Percentiles rank a stretch among this genome's conserved stretches.
phyloP scores from a whole-genome alignment of 1,140 invertebrate species.

The Aphidius ervi region DNA sequence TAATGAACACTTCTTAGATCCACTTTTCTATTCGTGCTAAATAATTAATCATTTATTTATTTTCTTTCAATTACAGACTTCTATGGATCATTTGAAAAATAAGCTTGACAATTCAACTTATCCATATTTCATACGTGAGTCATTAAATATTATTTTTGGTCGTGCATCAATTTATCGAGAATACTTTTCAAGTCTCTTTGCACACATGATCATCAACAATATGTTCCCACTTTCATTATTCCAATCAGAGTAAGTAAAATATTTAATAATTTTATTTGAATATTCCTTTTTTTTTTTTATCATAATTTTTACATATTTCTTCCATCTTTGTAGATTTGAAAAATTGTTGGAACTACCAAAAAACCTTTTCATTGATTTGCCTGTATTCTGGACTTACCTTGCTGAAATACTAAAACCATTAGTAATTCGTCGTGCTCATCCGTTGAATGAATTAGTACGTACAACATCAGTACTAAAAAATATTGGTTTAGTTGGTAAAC shows the following conservation, averaged over 20 bases:
- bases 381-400: slow-evolving; percentile 68
- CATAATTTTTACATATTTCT: neutral
- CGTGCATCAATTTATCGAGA: slow-evolving; percentile 21
- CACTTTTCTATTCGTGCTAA: slow-evolving; percentile 3
- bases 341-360: slow-evolving; percentile 57
- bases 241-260: slow-evolving; percentile 32
- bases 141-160: slow-evolving; percentile 32
- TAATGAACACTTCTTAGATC: slow-evolving; percentile 47
- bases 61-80: slow-evolving; percentile 15
- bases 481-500: slow-evolving; percentile 46
- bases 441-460: slow-evolving; percentile 49
- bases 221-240: slow-evolving; percentile 27
- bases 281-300: neutral
- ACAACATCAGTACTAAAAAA: slow-evolving; percentile 38
- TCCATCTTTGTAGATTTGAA: slow-evolving; percentile 44
- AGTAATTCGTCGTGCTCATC: slow-evolving; percentile 48
- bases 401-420: slow-evolving; percentile 59
- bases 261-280: slow-evolving; percentile 17
- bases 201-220: slow-evolving; percentile 26
- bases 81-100: slow-evolving; percentile 20
- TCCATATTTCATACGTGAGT: slow-evolving; percentile 28
- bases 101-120: slow-evolving; percentile 23
- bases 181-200: slow-evolving; percentile 27
- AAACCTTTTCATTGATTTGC: slow-evolving; percentile 71
- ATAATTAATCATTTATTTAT: neutral